phyloP scores from a whole-genome alignment of 2,797 vertebrate genomes.

The Tamandua tetradactyla region DNA sequence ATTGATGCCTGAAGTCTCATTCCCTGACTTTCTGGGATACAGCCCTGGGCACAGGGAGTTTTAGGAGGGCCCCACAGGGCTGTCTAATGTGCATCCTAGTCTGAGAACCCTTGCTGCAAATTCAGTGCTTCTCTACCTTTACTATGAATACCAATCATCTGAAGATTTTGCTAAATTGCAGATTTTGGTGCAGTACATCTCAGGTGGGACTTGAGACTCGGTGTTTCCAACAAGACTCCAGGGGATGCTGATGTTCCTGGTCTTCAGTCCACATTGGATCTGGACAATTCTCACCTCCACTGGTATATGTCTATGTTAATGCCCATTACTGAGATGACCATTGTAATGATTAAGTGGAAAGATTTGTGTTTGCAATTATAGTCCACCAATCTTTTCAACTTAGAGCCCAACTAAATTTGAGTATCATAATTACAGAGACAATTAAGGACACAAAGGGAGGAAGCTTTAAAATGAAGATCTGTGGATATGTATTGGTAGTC shows the following conservation, averaged over 20 bases:
- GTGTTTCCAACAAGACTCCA: background rate
- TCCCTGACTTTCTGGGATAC: background rate
- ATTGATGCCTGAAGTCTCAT: background rate
- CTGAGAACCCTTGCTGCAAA: background rate
- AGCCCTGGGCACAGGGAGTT: background rate
- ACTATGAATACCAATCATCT: background rate
- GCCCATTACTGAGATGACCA: background rate
- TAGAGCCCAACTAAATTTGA: background rate
- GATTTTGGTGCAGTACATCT: background rate
- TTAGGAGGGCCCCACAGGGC: background rate
- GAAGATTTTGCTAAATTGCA: background rate
- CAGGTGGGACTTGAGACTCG: background rate
- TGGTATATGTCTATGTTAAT: background rate
- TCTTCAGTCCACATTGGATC: background rate
- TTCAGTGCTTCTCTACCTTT: background rate
- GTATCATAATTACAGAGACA: background rate
- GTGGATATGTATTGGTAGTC: background rate
- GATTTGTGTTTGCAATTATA: background rate
- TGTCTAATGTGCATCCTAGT: background rate
- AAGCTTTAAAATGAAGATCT: background rate
- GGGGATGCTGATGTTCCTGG: background rate
- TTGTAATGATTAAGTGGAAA: background rate
- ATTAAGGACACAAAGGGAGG: background rate
- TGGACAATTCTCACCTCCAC: background rate
- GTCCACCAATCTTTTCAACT: slow-evolving; percentile 7